Percentiles rank a stretch among this genome's conserved stretches.
Evolutionary conservation across 30 jellyfish, hydroid and myxozoan genomes (phyloP).

Genomic region (Haliclystus octoradiatus): DNA sequence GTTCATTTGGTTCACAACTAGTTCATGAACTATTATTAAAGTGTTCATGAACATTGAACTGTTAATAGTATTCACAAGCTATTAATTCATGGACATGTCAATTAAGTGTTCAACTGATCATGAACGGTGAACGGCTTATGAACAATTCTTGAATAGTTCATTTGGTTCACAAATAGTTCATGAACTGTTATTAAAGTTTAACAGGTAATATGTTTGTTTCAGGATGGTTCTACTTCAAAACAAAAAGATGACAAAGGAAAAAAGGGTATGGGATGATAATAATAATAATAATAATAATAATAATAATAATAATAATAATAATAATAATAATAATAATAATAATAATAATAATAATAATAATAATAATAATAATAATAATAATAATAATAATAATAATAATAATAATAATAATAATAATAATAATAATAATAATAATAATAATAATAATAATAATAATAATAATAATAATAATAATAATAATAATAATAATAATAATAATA

Average conservation of each 20-base stretch:
- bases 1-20: too few species aligned
- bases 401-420: not conserved
- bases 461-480: not conserved
- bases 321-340: not conserved
- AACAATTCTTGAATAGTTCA: too few species aligned
- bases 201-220: conserved; percentile 44
- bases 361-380: not conserved
- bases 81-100: too few species aligned
- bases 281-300: not conserved
- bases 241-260: too few species aligned
- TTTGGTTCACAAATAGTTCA: too few species aligned
- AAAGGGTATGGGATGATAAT: too few species aligned
- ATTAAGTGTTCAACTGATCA: too few species aligned
- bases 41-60: too few species aligned
- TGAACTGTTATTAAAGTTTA: conserved; percentile 14
- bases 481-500: not conserved
- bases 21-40: too few species aligned
- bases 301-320: not conserved
- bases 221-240: too few species aligned
- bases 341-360: not conserved
- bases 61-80: too few species aligned
- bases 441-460: not conserved
- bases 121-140: too few species aligned
- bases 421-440: not conserved
- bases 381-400: not conserved